Percentiles rank a stretch among this genome's conserved stretches.
phyloP scores from a whole-genome alignment of 2,113 vertebrate species.

The Zonotrichia leucophrys region DNA sequence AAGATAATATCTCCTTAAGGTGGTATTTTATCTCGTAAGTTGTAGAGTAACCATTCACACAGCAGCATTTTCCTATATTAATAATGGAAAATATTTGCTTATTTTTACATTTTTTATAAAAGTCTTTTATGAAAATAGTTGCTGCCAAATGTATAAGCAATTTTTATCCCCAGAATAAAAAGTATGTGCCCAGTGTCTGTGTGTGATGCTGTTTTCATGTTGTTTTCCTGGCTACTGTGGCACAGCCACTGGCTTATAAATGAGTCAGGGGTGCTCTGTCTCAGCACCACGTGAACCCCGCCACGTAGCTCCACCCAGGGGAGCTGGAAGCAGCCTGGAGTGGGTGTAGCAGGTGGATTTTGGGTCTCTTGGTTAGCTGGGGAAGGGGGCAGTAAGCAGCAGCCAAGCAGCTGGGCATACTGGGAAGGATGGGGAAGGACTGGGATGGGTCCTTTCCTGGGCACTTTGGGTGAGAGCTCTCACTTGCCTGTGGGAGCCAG shows the following conservation, averaged over 20 bases:
- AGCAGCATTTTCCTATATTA: conserved; percentile 67
- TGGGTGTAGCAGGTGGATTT: neutral
- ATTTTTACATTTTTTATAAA: conserved; percentile 72
- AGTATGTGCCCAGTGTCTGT: neutral
- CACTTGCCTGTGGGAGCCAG: neutral
- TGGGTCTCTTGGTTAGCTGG: neutral
- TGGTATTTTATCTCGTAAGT: conserved; percentile 60
- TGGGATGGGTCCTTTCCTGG: neutral
- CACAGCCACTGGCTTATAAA: neutral
- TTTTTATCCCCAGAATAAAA: conserved; percentile 69
- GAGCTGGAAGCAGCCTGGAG: neutral
- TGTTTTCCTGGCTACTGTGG: accelerated
- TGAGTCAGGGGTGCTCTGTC: accelerated
- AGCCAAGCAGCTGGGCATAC: neutral
- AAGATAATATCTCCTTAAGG: conserved; percentile 65
- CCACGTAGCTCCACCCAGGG: neutral
- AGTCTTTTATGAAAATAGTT: conserved; percentile 70
- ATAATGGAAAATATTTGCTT: conserved; percentile 70
- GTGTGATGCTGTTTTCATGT: neutral
- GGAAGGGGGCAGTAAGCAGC: neutral
- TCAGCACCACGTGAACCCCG: accelerated
- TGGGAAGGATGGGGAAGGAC: neutral
- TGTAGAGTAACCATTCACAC: conserved; percentile 67
- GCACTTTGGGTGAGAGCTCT: neutral
- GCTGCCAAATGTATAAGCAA: conserved; percentile 65